Evolutionary conservation across 2,888 invertebrate genomes (phyloP), one percentile per base, ranked within the genome.

Genomic region (Allygus modestus): DNA sequence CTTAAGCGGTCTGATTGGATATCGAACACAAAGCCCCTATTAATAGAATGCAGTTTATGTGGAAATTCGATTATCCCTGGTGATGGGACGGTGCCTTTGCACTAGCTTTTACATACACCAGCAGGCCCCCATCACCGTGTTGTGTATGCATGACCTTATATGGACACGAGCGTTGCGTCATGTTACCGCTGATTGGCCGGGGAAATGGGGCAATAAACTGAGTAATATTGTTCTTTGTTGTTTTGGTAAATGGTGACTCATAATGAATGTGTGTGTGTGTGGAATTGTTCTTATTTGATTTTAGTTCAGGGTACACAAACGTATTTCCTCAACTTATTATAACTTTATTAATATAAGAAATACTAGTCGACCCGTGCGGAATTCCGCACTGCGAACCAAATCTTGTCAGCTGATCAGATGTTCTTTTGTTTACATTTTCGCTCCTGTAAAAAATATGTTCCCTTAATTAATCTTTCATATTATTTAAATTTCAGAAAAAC

Each of bases 31-130:
- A 65, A 65, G 65, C 65, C 65, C 15, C 15, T 65, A 28, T 65
- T 65, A 31, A 65, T 65, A 28, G 65, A 65, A 15, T 31, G 65
- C 9, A 65, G 65, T 65, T 65, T 65, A 65, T 65, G 65, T 65
- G 4, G 28, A 65, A 31, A 65, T 28, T 65, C 65, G 65, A 65
- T 65, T 65, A 65, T 58, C 65, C 28, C 28, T 15, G 1, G 20
- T 65, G 12, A 65, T 65, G 28, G 65, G 17, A 23, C 65, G 65
- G 15, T 15, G 65, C 65, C 65, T 65, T 31, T 4, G 31, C 58
- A 58, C 23, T 20, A 12, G n/a, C 7, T 1, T 2, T n/a, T n/a
- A n/a, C n/a, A 11, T 51, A 51, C 51, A 17, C 51, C 23, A 58
- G 15, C 15, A 31, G 65, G 31, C 28, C 31, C 26, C 12, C 12